Evolutionary conservation across 2,113 vertebrate species (phyloP), one percentile per base, ranked within the genome.

Genomic region (Trochalopteron elliotii): DNA sequence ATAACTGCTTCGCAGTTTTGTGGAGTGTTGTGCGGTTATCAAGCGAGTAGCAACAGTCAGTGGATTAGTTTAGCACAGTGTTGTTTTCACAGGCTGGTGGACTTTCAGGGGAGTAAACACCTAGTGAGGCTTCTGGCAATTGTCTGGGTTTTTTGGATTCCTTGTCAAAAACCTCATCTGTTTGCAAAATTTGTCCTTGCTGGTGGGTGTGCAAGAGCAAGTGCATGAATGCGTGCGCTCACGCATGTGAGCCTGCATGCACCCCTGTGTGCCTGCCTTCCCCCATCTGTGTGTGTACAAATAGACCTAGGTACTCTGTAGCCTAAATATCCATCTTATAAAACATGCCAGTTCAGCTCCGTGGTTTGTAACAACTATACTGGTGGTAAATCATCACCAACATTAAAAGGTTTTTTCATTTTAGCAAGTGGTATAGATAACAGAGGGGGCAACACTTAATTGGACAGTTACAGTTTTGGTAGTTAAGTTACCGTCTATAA

Each of bases 1-100:
- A 98, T 99, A 99, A 99, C 98, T 98, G 98, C 98, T 97, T 97
- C 97, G 97, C 97, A 96, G 97, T 98, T 98, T 98, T 95, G 97
- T 97, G 97, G 97, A 97, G 98, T 97, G 96, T 96, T 98, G 94
- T 88, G 37, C 28, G 59, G 59, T 98, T 98, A 98, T 97, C 96
- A 93, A 98, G 98, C 97, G 96, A 98, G 97, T 88, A 96, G 94
- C 96, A 97, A 98, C 94, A 97, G 97, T 97, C 90, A 42, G 95
- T 93, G 98, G 97, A 82, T 96, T 91, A 90, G 89, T 96, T 97
- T 89, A 96, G 96, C 96, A 69, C 5, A 0, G 89, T 42, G 68
- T 96, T 96, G 88, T 96, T 97, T 98, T 97, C 23, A 5, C 93
- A 96, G 97, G 93, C 97, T 94, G 83, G 44, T 95, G 91, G 92